A percentile compares a stretch with the other conserved stretches of the same genome.
phyloP scores from a whole-genome alignment of 2,797 vertebrate species.

The Sebastes wilsoni region DNA sequence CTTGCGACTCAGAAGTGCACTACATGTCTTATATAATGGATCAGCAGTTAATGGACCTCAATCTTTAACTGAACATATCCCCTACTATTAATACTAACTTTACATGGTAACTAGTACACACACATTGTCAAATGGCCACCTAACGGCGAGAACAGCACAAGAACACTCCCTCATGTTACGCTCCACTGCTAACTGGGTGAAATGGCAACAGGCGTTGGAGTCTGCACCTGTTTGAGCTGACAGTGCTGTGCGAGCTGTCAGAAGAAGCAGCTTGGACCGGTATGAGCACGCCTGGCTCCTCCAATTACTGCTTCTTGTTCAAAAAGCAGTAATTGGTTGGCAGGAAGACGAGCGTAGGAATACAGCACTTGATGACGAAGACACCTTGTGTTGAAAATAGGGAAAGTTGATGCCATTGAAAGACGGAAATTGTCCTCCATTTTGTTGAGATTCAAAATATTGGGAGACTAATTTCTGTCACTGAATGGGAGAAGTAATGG shows the following conservation, averaged over 20 bases:
- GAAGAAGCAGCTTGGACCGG: background rate
- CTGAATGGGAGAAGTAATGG: background rate
- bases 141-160: background rate
- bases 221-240: conserved; percentile 15
- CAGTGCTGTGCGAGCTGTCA: conserved; percentile 17
- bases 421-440: background rate
- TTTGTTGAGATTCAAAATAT: background rate
- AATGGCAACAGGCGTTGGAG: background rate
- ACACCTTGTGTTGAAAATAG: conserved; percentile 2
- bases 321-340: conserved; percentile 42
- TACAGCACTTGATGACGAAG: background rate
- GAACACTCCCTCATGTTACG: background rate
- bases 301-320: conserved; percentile 31
- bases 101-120: background rate
- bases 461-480: background rate
- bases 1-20: background rate
- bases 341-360: background rate
- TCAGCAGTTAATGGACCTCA: background rate
- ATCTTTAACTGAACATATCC: background rate
- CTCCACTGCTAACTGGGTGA: background rate
- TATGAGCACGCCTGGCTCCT: background rate
- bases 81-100: background rate
- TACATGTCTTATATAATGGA: background rate
- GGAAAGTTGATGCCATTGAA: conserved; percentile 1
- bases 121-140: background rate